Conservation (phyloP, 2,888 invertebrate species). For the Scaptomyza tumidula region DNA sequence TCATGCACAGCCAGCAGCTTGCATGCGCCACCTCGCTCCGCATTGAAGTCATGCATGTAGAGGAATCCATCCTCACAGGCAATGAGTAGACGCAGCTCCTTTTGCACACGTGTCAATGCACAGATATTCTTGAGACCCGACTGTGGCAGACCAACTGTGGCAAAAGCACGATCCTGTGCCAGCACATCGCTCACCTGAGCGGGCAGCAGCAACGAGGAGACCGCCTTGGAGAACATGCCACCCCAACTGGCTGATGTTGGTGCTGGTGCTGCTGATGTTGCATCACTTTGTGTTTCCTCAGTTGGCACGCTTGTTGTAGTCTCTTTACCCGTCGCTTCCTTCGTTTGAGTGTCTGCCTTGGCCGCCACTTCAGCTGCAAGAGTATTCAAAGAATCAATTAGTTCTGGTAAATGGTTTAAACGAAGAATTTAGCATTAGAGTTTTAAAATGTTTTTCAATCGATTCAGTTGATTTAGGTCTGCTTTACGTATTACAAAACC, state of each 20-base stretch:
- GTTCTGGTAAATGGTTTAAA: neutral
- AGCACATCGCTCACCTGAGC: slow-evolving; percentile 84
- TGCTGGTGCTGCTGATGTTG: slow-evolving; percentile 24
- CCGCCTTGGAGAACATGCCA: slow-evolving; percentile 83
- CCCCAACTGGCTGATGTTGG: slow-evolving; percentile 75
- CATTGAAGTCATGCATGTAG: slow-evolving; percentile 83
- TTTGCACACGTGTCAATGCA: slow-evolving; percentile 82
- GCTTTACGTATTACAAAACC: too few relatives aligned
- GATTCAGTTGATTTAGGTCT: too few relatives aligned
- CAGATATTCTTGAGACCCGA: slow-evolving; percentile 83
- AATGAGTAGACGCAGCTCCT: slow-evolving; percentile 81
- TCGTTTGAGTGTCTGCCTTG: slow-evolving; percentile 51
- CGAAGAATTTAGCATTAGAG: neutral
- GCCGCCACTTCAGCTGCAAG: slow-evolving; percentile 64
- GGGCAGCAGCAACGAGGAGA: slow-evolving; percentile 83
- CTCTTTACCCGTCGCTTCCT: slow-evolving; percentile 21
- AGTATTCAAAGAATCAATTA: neutral
- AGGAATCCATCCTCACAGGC: slow-evolving; percentile 84
- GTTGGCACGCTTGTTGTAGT: neutral
- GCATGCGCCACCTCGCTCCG: slow-evolving; percentile 82
- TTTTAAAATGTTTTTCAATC: neutral
- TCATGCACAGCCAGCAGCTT: slow-evolving; percentile 83
- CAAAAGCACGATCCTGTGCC: slow-evolving; percentile 84
- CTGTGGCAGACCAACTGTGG: slow-evolving; percentile 82
- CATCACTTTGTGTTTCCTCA: slow-evolving; percentile 11